Evolutionary conservation across 2,113 vertebrate species (phyloP), one percentile per base, ranked within the genome.

Genomic region (Synchiropus splendidus): DNA sequence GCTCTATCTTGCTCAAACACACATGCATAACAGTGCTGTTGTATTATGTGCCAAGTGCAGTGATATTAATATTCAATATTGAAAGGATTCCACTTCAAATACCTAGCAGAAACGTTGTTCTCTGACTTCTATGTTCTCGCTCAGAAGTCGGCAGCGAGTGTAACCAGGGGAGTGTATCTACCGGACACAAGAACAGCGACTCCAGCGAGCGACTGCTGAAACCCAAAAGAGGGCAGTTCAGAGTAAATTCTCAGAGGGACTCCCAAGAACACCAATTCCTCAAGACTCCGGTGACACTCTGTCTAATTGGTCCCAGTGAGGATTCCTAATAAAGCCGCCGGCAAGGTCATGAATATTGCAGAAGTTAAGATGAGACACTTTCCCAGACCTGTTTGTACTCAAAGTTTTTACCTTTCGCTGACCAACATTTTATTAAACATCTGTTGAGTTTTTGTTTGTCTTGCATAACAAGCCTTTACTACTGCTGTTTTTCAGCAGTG

Each of bases 171-270:
- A 34, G 32, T 12, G 14, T 38, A 39, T 58, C 14, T 11, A 42
- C 47, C 12, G 60, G 52, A 57, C 34, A 33, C 36, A 48, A 48
- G 39, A 38, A 45, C 15, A n/a, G 48, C 51, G 15, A 45, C 16
- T 48, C 51, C 16, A 30, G 16, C 5, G 35, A 64, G 39, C 39
- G 39, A 44, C 42, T 13, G 1, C 42, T 15, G 10, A 58, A 54
- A 49, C 45, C 36, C 35, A 71, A 57, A 45, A 60, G 16, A 46
- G 60, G 55, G 48, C 65, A 54, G 33, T 48, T 63, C 56, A 64
- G 37, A 70, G 40, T 62, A 45, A 79, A 78, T 54, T 72, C 70
- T 45, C 70, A 52, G 56, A 69, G 67, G 42, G 54, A 70, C 56
- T 66, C 60, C 39, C 75, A 63, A 8, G 37, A 66, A 51, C 45